Conservation (phyloP, 2,888 invertebrate species). For the Priocnemis perturbator region DNA sequence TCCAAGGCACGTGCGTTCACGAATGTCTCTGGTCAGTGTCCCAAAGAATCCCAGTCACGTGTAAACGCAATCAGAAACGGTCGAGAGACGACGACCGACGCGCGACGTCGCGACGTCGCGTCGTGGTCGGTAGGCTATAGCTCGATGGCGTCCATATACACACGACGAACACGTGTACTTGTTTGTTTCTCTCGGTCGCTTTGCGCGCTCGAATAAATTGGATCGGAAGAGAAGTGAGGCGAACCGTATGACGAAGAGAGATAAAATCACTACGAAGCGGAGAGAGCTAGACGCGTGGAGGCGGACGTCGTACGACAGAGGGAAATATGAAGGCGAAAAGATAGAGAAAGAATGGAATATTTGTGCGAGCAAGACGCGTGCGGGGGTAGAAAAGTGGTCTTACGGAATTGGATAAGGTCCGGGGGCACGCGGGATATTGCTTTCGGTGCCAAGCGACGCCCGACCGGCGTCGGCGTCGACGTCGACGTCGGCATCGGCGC, state of each 20-base stretch:
- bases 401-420: conserved; percentile 13
- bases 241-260: neutral
- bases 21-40: neutral
- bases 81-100: too few species aligned
- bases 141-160: too few species aligned
- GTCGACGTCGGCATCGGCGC: neutral
- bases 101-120: too few species aligned
- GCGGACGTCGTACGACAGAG: neutral
- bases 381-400: conserved; percentile 6
- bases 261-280: neutral
- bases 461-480: neutral
- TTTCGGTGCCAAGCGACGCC: conserved; percentile 10
- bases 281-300: neutral
- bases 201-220: conserved; percentile 17
- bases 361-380: conserved; percentile 2
- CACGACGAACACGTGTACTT: too few species aligned
- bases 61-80: conserved; percentile 40
- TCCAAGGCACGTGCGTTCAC: conserved; percentile 10
- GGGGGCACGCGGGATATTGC: conserved; percentile 25
- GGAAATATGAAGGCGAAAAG: neutral
- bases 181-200: conserved; percentile 5
- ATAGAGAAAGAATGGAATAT: conserved; percentile 13
- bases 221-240: conserved; percentile 5
- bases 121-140: too few species aligned
- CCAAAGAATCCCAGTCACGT: conserved; percentile 30